These are phyloP conservation scores for Chironomus tepperi DNA, from an alignment of 1,140 invertebrate species.

Conservation along the genomic window DNA sequence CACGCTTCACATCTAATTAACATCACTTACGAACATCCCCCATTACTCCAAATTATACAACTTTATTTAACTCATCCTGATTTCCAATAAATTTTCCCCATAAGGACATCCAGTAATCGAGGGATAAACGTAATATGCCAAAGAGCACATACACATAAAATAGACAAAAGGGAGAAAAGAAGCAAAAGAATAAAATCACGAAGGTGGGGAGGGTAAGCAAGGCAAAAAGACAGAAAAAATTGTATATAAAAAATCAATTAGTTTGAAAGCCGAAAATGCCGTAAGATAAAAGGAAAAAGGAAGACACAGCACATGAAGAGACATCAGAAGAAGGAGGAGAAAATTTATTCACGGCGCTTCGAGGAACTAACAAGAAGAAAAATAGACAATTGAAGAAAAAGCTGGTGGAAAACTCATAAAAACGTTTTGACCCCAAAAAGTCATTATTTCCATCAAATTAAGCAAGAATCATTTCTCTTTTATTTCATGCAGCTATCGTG, in stretches of 20 bases:
- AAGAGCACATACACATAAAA: too few relatives aligned
- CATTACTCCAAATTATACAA: too few relatives aligned
- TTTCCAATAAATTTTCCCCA: too few relatives aligned
- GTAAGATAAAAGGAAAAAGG: background rate
- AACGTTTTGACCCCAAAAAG: slow-evolving; percentile 20
- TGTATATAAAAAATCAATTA: slow-evolving; percentile 21
- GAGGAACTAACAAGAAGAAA: background rate
- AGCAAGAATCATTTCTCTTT: background rate
- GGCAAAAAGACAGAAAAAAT: background rate
- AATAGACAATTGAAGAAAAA: background rate
- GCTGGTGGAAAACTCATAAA: slow-evolving; percentile 19
- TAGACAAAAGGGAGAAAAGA: background rate
- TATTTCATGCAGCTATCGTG: background rate
- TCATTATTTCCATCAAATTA: slow-evolving; percentile 23
- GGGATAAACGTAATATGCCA: too few relatives aligned
- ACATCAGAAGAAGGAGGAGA: background rate
- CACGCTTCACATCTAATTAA: too few relatives aligned
- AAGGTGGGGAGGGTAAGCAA: background rate
- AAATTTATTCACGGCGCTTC: too few relatives aligned
- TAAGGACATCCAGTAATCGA: too few relatives aligned
- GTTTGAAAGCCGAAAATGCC: slow-evolving; percentile 19
- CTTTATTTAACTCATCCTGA: too few relatives aligned
- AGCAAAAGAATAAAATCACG: background rate
- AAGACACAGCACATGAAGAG: background rate
- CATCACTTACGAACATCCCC: too few relatives aligned